Evolutionary conservation across 1,140 invertebrate species (phyloP), one percentile per base, ranked within the genome.

Genomic region (Charaxes varanes): DNA sequence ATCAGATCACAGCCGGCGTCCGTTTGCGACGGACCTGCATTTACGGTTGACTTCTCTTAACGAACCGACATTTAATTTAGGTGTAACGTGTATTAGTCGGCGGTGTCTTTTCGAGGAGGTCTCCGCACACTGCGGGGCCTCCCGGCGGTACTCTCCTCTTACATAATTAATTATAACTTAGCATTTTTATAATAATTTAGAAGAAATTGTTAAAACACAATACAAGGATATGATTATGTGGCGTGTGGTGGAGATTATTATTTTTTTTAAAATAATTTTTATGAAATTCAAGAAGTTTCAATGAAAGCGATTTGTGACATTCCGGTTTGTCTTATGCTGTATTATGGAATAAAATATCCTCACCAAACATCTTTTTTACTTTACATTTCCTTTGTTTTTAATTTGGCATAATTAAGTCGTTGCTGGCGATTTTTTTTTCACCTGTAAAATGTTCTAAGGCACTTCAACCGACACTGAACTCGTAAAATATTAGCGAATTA

Each of bases 281-380:
- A 69, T 64, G 62, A 56, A 65, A 62, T 73, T 69, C 57, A 59
- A 69, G 56, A 69, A 68, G 59, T 30, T 63, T 57, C 62, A 67
- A 65, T 76, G 65, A 70, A 63, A 71, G 63, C 64, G 64, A 70
- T 67, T 81, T 85, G 84, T 84, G 80, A 85, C 84, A 85, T 85
- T 85, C 84, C 84, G 84, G 80, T 85, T 85, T 85, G 79, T 85
- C 82, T 85, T 85, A 69, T 81, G 82, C 84, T 85, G 84, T 85
- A 85, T 83, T 85, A 85, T 84, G 84, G 82, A 85, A 85, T 85
- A 85, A 85, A 85, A 79, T 85, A 85, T 85, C 84, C 84, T 84
- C 80, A 84, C 74, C 62, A 74, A 83, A 44, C 41, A 64, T 66
- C 51, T 62, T 68, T 70, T 76, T 76, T 66, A 52, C 42, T 48